phyloP scores from a whole-genome alignment of 2,888 invertebrate species.

The Cheilosia grossa region DNA sequence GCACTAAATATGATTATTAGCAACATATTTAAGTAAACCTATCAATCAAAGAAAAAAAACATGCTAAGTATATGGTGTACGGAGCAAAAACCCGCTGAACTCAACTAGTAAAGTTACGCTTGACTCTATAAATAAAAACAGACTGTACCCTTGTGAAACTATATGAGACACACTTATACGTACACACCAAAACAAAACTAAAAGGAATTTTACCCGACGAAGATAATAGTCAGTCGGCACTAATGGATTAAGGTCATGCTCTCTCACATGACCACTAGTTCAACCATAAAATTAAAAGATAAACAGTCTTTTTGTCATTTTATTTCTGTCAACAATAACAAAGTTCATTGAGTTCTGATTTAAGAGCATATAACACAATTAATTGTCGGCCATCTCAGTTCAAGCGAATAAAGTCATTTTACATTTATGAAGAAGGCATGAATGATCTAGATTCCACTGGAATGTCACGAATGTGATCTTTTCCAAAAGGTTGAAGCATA shows the following conservation, averaged over 20 bases:
- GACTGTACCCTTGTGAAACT: neutral
- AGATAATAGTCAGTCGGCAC: neutral
- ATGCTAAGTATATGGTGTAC: too few relatives aligned
- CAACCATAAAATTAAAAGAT: neutral
- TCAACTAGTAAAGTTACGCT: neutral
- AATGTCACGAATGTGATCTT: slow-evolving; percentile 5
- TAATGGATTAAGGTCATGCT: slow-evolving; percentile 52
- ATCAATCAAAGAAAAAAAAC: too few relatives aligned
- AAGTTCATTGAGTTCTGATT: slow-evolving; percentile 59
- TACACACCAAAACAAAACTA: too few relatives aligned
- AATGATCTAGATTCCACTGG: neutral
- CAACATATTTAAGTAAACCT: too few relatives aligned
- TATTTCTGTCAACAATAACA: neutral
- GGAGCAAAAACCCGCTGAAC: too few relatives aligned
- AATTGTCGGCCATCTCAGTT: slow-evolving; percentile 37
- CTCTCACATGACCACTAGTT: slow-evolving; percentile 14
- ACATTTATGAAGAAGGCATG: neutral
- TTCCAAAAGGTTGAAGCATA: neutral
- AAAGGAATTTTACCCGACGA: too few relatives aligned
- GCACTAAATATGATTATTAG: too few relatives aligned
- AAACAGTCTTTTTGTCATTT: neutral
- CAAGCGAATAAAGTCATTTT: slow-evolving; percentile 29
- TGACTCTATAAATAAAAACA: neutral
- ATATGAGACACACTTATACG: too few relatives aligned
- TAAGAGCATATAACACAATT: slow-evolving; percentile 24